Evolutionary conservation across 2,888 invertebrate genomes (phyloP).

Genomic region (Tachina fera): DNA sequence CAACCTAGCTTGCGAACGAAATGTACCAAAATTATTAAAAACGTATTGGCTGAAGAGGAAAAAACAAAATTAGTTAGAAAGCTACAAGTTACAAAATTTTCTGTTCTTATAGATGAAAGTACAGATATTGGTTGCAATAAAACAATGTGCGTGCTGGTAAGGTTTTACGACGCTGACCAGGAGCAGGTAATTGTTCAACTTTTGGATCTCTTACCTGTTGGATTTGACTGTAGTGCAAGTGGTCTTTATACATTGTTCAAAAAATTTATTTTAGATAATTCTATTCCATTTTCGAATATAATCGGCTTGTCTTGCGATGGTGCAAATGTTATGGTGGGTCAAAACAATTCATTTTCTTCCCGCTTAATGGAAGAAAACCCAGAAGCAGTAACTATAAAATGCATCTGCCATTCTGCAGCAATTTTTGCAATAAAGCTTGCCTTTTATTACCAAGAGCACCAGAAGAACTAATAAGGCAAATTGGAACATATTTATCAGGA

Average conservation of each 20-base stretch:
- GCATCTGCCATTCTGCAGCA: neutral
- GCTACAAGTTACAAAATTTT: too few species aligned
- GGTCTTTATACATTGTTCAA: neutral
- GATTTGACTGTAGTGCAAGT: neutral
- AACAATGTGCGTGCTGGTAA: too few species aligned
- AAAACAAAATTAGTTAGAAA: neutral
- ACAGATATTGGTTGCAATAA: too few species aligned
- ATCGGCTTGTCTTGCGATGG: neutral
- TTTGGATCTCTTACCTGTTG: neutral
- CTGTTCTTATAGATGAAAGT: too few species aligned
- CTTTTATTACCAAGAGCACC: too few species aligned
- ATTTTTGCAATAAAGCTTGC: neutral
- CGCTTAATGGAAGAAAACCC: neutral
- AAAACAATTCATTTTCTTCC: constrained; percentile 1
- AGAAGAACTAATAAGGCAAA: too few species aligned
- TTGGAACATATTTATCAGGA: too few species aligned
- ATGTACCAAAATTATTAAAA: neutral
- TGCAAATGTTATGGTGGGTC: neutral
- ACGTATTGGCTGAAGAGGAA: constrained; percentile 2
- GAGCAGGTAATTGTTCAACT: too few species aligned
- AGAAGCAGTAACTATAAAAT: neutral
- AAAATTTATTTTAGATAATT: neutral
- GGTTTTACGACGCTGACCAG: too few species aligned
- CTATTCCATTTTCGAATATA: neutral
- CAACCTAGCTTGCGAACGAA: neutral